Base-by-base conservation (phyloP, 2,797 vertebrate species). In the Geotrypetes seraphini region DNA sequence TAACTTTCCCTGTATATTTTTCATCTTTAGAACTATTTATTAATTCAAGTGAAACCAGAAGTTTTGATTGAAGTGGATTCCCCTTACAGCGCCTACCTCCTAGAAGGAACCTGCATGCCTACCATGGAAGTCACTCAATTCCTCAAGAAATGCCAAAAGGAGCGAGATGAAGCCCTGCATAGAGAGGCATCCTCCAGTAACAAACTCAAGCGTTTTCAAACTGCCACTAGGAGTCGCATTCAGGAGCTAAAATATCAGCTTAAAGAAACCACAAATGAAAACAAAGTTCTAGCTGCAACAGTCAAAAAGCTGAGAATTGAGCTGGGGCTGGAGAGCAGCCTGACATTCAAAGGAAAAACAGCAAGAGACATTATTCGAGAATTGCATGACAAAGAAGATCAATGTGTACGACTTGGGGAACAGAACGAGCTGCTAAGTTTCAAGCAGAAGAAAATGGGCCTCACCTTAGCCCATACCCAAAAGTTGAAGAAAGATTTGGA, bases 321-420 rank as follows among this genome's bases (percentile, higher is more conserved):
- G 29, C 70, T 88, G 14, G 84, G 84, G 21, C 67, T 89, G 7
- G 85, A 88, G 31, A 43, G 50, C 23, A 81, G 55, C 39, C 77
- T 82, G 1, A 73, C 70, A 15, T 87, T 88, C 41, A 54, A 48
- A 7, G 84, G 83, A 3, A 88, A 84, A 51, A 76, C 76, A 19
- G 86, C 79, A 3, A 85, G 73, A 58, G 84, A 87, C 38, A 71
- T 87, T 7, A 73, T 89, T 31, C 64, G 48, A 14, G 83, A 86
- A 25, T 40, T 87, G 14, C 66, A 75, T 1, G 81, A 81, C 20
- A 83, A 83, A 57, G 84, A 85, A 5, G 55, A 51, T 2, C 77
- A 84, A 44, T 84, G 81, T 42, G 52, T 6, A 12, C 58, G 58
- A 2, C 49, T 87, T 26, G 44, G 76, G 22, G 83, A 86, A 27